Conservation (phyloP, 92 coral and sea anemone species). For the Metridium senile region DNA sequence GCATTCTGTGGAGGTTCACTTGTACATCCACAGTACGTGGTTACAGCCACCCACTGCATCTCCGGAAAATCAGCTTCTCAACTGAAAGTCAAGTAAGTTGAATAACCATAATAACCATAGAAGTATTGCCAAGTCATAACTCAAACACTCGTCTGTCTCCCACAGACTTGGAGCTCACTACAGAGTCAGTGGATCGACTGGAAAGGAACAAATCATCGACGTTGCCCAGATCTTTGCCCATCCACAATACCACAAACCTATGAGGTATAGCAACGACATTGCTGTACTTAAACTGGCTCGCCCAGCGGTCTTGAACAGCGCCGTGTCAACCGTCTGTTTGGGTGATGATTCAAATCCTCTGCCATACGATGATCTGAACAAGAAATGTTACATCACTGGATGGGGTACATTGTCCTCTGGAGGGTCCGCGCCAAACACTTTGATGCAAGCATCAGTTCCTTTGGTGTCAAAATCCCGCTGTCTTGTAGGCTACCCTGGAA, state of each 20-base stretch:
- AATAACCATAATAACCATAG: too few relatives aligned
- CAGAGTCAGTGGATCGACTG: conserved; percentile 27
- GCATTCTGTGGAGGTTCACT: conserved; percentile 71
- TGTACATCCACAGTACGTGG: conserved; percentile 53
- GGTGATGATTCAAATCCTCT: conserved; percentile 27
- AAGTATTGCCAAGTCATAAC: too few relatives aligned
- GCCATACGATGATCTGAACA: conserved; percentile 37
- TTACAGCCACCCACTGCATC: conserved; percentile 71
- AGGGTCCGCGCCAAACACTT: conserved; percentile 36
- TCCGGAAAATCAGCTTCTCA: conserved; percentile 15
- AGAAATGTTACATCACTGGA: conserved; percentile 58
- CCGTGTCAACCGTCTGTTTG: conserved; percentile 40
- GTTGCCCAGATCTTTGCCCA: conserved; percentile 46
- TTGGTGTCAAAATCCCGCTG: conserved; percentile 45
- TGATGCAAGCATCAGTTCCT: conserved; percentile 52
- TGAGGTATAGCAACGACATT: conserved; percentile 41
- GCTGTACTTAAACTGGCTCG: conserved; percentile 47
- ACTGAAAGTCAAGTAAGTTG: conserved; percentile 30
- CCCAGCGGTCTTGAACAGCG: conserved; percentile 43
- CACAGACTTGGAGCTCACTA: conserved; percentile 48
- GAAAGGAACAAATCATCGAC: conserved; percentile 39
- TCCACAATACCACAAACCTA: conserved; percentile 30
- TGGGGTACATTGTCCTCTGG: conserved; percentile 58
- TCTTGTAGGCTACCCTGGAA: conserved; percentile 36
- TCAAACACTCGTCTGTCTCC: too few relatives aligned